Percentiles rank a stretch among this genome's conserved stretches.
Conservation (phyloP, 2,113 vertebrate species). For the Myodes glareolus region DNA sequence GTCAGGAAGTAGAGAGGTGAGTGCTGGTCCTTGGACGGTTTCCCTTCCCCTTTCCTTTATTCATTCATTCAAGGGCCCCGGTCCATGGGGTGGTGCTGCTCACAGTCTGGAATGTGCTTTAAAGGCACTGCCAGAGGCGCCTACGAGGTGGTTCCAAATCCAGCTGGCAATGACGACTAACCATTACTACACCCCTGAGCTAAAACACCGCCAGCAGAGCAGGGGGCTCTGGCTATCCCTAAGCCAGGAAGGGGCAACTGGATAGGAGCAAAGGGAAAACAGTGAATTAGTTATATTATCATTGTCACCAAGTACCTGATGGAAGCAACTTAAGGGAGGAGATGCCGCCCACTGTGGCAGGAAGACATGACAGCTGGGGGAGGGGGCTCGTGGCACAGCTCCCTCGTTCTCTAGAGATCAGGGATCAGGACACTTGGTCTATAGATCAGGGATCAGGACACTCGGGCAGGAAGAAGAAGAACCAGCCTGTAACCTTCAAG, state of each 20-base stretch:
- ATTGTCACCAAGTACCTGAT: background rate
- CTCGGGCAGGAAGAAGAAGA: background rate
- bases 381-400: background rate
- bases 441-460: background rate
- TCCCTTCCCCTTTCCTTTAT: too few relatives aligned
- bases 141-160: background rate
- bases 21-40: background rate
- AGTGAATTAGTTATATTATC: too few relatives aligned
- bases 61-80: background rate
- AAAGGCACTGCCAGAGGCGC: too few relatives aligned
- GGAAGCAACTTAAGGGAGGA: too few relatives aligned
- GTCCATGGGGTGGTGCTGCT: background rate
- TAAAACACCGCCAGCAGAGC: background rate
- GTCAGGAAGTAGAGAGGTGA: background rate
- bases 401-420: background rate
- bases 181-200: background rate
- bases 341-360: background rate
- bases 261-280: background rate
- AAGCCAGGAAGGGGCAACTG: too few relatives aligned
- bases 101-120: too few relatives aligned
- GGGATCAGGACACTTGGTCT: background rate
- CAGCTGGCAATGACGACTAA: background rate
- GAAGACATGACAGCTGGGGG: background rate
- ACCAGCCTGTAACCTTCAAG: background rate
- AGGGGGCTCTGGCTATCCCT: background rate